These are phyloP conservation scores for Myzus persicae DNA, from an alignment of 1,140 invertebrate species.

Conservation along the genomic window DNA sequence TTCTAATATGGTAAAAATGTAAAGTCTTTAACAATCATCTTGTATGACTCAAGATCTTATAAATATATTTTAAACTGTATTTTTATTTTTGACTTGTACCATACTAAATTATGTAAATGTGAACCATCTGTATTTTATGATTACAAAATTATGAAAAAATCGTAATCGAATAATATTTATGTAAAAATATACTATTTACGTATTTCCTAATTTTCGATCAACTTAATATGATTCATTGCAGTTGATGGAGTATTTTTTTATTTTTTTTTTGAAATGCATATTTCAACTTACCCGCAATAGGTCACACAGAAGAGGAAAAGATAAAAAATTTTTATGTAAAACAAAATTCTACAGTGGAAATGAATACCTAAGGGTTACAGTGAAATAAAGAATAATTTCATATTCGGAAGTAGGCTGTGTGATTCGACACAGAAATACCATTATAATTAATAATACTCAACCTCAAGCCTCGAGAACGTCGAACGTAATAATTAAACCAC, in stretches of 20 bases:
- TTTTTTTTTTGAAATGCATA: neutral
- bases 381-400: neutral
- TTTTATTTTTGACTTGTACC: neutral
- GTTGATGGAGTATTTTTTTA: no score
- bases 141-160: neutral
- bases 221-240: no score
- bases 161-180: neutral
- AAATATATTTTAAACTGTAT: neutral
- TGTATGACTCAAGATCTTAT: neutral
- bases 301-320: neutral
- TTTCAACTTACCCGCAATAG: neutral
- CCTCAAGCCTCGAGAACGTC: neutral
- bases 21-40: no score
- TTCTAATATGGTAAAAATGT: no score
- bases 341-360: neutral
- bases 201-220: no score
- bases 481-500: neutral
- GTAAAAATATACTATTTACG: no score
- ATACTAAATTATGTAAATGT: neutral
- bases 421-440: neutral
- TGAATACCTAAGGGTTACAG: neutral
- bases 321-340: neutral
- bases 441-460: neutral
- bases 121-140: neutral
- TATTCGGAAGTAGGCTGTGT: neutral